Evolutionary conservation across 2,888 invertebrate species (phyloP).

Genomic region (Eilema sororculum): DNA sequence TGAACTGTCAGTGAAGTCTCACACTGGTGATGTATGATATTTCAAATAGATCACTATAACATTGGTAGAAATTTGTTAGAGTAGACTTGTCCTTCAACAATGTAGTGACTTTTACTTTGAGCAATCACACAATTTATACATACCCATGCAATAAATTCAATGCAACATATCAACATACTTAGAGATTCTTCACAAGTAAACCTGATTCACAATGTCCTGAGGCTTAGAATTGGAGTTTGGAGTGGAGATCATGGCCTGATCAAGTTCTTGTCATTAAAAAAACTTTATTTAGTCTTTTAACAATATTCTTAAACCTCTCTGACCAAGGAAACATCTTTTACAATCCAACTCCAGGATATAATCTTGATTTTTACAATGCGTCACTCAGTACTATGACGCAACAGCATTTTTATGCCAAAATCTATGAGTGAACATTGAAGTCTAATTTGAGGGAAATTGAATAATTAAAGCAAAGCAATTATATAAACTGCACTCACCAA

Average conservation of each 20-base stretch:
- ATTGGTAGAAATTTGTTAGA: background rate
- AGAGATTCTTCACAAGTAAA: background rate
- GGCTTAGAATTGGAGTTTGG: no score
- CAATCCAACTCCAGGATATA: background rate
- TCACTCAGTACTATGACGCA: conserved; percentile 3
- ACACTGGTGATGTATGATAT: background rate
- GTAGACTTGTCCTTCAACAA: background rate
- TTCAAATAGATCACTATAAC: background rate
- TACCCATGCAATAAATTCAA: background rate
- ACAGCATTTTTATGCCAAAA: background rate
- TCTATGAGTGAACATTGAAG: conserved; percentile 3
- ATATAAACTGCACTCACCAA: conserved; percentile 42
- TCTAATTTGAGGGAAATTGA: background rate
- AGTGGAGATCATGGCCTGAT: background rate
- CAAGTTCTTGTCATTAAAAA: background rate
- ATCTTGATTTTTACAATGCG: background rate
- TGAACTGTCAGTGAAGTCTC: background rate
- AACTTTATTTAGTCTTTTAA: background rate
- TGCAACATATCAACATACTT: background rate
- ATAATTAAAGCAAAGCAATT: conserved; percentile 16
- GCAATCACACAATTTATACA: background rate
- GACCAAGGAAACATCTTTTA: no score
- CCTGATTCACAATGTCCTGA: background rate
- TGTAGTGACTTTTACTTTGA: background rate
- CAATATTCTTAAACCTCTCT: background rate